Conservation (phyloP, 2,797 vertebrate genomes). For the Oceanodroma leucorhoa region DNA sequence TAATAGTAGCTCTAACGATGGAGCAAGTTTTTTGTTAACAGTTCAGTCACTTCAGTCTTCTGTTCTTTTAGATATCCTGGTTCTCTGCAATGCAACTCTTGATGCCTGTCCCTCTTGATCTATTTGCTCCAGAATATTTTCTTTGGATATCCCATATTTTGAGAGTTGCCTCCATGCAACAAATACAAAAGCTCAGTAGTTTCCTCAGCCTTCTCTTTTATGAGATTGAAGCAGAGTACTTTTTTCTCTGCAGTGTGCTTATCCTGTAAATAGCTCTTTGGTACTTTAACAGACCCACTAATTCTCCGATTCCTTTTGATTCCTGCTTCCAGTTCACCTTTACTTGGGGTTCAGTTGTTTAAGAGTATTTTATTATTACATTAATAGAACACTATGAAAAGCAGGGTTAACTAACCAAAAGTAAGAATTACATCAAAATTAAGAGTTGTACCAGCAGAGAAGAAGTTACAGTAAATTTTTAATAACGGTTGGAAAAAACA, state of each 20-base stretch:
- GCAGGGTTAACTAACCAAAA: not conserved
- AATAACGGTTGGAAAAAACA: constrained; percentile 52
- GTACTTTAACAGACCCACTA: not conserved
- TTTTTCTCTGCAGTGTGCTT: not conserved
- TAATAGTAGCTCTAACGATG: not conserved
- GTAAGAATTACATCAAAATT: constrained; percentile 23
- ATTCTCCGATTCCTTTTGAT: not conserved
- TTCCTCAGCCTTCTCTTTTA: constrained; percentile 17
- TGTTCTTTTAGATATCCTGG: constrained; percentile 6
- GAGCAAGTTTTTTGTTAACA: constrained; percentile 2
- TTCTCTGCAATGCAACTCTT: constrained; percentile 11
- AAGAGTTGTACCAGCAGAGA: constrained; percentile 25
- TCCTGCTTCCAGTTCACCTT: not conserved
- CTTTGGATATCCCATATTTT: not conserved
- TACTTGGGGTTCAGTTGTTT: not conserved
- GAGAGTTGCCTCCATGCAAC: constrained; percentile 5
- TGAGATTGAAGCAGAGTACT: not conserved
- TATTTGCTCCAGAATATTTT: constrained; percentile 19
- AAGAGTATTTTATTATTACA: constrained; percentile 11
- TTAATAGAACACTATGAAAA: constrained; percentile 10
- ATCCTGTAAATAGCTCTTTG: not conserved
- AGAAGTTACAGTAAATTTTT: constrained; percentile 7
- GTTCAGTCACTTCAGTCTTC: constrained; percentile 37
- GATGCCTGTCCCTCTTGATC: constrained; percentile 4
- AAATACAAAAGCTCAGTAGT: not conserved